A percentile compares a stretch with the other conserved stretches of the same genome.
Evolutionary conservation across 2,888 invertebrate genomes (phyloP).

Genomic region (Nephrotoma appendiculata): DNA sequence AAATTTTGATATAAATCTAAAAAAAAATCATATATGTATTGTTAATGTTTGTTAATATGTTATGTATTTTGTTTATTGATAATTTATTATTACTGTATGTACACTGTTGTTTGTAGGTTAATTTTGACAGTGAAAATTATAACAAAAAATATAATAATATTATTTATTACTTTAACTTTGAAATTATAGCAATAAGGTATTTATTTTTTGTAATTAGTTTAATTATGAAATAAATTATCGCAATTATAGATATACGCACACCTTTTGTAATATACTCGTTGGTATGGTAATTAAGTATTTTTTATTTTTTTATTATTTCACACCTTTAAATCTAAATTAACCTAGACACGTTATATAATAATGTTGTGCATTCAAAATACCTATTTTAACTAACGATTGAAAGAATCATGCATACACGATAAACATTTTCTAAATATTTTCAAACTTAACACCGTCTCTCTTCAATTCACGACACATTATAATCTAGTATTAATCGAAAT

Average conservation of each 20-base stretch:
- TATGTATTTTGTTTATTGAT: background rate
- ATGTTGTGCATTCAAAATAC: background rate
- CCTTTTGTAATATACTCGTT: too few species aligned
- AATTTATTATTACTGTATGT: background rate
- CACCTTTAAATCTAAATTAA: background rate
- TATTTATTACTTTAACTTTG: too few species aligned
- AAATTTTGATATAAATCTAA: background rate
- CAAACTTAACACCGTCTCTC: background rate
- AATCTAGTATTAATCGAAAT: background rate
- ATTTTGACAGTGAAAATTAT: background rate
- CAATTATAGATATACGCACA: too few species aligned
- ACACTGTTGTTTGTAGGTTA: background rate
- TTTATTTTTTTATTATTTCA: background rate
- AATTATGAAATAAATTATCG: too few species aligned
- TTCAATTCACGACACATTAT: background rate
- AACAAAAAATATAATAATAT: background rate
- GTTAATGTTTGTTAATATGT: background rate
- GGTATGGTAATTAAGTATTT: too few species aligned
- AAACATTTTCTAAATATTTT: background rate
- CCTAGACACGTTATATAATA: background rate
- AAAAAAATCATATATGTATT: background rate
- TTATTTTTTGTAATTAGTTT: too few species aligned
- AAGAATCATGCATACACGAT: background rate
- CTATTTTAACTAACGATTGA: too few species aligned
- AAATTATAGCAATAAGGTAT: too few species aligned